Evolutionary conservation across 2,888 invertebrate genomes (phyloP).

Genomic region (Eristalis pertinax): DNA sequence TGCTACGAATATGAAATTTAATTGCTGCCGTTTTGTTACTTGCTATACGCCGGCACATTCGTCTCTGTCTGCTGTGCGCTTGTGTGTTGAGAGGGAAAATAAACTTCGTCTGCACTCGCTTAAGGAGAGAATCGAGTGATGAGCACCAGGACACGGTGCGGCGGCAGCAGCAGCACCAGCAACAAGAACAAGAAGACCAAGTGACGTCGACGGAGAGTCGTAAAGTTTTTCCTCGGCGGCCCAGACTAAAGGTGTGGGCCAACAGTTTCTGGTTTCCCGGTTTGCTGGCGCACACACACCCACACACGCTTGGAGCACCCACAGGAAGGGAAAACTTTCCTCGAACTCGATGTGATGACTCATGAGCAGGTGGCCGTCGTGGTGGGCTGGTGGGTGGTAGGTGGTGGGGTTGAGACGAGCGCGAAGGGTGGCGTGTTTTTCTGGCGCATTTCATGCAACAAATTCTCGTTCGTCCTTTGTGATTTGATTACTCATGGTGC

Average conservation of each 20-base stretch:
- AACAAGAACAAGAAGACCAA: background rate
- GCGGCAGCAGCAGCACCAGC: too few relatives aligned
- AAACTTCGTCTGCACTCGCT: conserved; percentile 42
- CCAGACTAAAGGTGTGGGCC: conserved; percentile 14
- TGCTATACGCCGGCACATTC: conserved; percentile 7
- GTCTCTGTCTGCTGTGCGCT: background rate
- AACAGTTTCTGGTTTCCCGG: conserved; percentile 13
- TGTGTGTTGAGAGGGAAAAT: conserved; percentile 9
- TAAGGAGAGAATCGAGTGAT: conserved; percentile 1
- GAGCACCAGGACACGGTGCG: background rate
- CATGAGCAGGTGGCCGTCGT: conserved; percentile 36
- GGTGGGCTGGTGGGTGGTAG: background rate
- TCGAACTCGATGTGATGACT: conserved; percentile 56
- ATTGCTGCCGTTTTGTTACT: conserved; percentile 64
- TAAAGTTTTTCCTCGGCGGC: background rate
- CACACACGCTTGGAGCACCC: background rate
- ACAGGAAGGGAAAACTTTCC: conserved; percentile 9
- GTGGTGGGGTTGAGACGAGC: background rate
- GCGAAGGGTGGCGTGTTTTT: background rate
- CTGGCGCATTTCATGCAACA: conserved; percentile 48
- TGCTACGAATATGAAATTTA: conserved; percentile 57
- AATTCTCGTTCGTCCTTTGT: conserved; percentile 34
- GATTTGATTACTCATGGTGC: conserved; percentile 60
- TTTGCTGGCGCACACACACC: background rate
- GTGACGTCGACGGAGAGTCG: background rate